Evolutionary conservation across 2,888 invertebrate species (phyloP), one percentile per base, ranked within the genome.

Genomic region (Zonitis immaculata): DNA sequence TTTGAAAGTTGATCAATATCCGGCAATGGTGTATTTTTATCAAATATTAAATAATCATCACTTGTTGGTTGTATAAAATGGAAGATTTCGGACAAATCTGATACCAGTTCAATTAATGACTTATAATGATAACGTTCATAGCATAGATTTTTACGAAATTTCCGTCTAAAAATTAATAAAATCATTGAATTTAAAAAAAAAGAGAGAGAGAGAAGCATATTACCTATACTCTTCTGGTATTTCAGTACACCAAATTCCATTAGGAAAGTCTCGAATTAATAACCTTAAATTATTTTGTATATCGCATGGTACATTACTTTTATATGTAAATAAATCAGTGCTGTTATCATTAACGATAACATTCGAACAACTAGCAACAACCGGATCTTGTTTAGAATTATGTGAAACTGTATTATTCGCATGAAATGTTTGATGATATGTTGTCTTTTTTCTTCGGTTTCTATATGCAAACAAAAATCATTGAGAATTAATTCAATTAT

Each of bases 221-320:
- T 50, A 50, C 50, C 45, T 16, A 27, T 51, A 51, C 14, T 51
- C 51, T 27, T 9, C 62, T 6, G 78, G 71, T 4, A 82, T 66
- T 39, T 79, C 77, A 0, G 75, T 72, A 60, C 78, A 78, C 76
- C 77, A 77, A 9, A 82, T 72, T 2, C 81, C 81, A 0, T 76
- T 71, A 0, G 76, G 72, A 44, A 74, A 68, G 18, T 73, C 68
- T 0, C 49, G 43, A 5, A 81, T 73, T 20, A 81, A 55, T 9
- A 25, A 52, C 46, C 58, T 64, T 18, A 75, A 60, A 55, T 72
- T 72, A 16, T 62, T 52, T 52, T 68, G 68, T 1, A 75, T 60
- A 11, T 47, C 48, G 18, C 47, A 43, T 7, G 72, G 73, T 20
- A 73, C 67, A 48, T 52, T 57, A 11, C 44, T 25, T 42, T 57